Evolutionary conservation across 2,888 invertebrate genomes (phyloP), one percentile per base, ranked within the genome.

Genomic region (Cataglyphis altisquamis): DNA sequence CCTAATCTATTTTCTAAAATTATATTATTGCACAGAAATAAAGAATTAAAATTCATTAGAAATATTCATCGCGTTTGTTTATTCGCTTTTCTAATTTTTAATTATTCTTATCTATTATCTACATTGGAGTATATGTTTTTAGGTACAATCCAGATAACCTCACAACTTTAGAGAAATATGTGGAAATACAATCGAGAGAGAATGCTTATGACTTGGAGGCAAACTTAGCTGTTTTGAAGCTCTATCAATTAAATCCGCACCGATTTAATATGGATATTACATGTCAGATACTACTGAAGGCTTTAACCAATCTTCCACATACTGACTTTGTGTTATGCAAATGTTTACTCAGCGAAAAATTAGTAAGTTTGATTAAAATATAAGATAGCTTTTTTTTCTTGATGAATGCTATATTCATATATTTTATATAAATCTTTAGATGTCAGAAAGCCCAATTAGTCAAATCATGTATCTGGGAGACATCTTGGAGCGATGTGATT

Each of bases 241-340:
- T 99, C 91, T 99, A 99, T 94, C 99, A 99, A 95, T 98, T 99
- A 93, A 99, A 99, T 94, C 98, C 99, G 0, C 97, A 96, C 84
- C 96, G 97, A 92, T 98, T 98, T 92, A 98, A 98, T 93, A 95
- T 97, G 66, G 97, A 97, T 81, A 97, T 99, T 55, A 98, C 98
- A 2, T 97, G 97, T 89, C 97, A 98, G 93, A 99, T 99, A 92
- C 96, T 99, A 64, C 95, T 99, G 90, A 99, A 99, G 95, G 98
- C 99, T 1, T 95, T 99, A 62, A 99, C 99, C 12, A 99, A 99
- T 95, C 96, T 99, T 90, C 99, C 99, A 0, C 98, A 99, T 93
- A 98, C 99, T 10, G 99, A 99, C 95, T 99, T 99, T 94, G 98
- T 99, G 67, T 96, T 99, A 88, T 99, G 99, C 95, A 99, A 99